phyloP scores from a whole-genome alignment of 1,140 invertebrate genomes.

The Bombyx mandarina region DNA sequence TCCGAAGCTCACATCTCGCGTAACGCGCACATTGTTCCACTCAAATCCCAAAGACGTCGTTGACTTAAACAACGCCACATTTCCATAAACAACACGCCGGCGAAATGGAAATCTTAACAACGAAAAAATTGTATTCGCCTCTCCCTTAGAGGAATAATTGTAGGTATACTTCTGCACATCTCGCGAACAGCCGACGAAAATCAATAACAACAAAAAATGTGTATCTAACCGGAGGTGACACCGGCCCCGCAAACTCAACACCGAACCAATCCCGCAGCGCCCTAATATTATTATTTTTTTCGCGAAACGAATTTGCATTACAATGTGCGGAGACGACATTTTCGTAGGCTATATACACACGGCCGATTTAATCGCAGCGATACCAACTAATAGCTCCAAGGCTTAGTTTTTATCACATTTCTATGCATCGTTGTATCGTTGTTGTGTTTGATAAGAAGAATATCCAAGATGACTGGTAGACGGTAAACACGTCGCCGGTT shows the following conservation, averaged over 20 bases:
- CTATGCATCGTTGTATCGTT: too few relatives aligned
- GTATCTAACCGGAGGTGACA: constrained; percentile 1
- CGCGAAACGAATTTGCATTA: constrained; percentile 8
- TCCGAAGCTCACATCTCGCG: neutral
- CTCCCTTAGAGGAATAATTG: neutral
- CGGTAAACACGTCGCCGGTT: too few relatives aligned
- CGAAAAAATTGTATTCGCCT: neutral
- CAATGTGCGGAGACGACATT: too few relatives aligned
- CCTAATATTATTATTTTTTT: constrained; percentile 4
- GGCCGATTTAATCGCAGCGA: too few relatives aligned
- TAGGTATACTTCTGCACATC: neutral
- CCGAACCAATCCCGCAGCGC: neutral
- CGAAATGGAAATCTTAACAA: neutral
- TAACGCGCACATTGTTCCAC: neutral
- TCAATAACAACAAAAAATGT: constrained; percentile 1
- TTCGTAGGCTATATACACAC: too few relatives aligned
- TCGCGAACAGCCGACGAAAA: neutral
- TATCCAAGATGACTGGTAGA: too few relatives aligned
- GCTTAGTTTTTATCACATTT: too few relatives aligned
- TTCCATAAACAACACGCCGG: neutral
- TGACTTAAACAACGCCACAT: neutral
- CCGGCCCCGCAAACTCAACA: neutral
- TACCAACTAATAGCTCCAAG: too few relatives aligned
- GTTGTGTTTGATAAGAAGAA: too few relatives aligned
- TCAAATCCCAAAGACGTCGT: neutral